These are phyloP conservation scores for Scaptomyza pallida DNA, from an alignment of 1,140 invertebrate genomes.

Conservation along the genomic window DNA sequence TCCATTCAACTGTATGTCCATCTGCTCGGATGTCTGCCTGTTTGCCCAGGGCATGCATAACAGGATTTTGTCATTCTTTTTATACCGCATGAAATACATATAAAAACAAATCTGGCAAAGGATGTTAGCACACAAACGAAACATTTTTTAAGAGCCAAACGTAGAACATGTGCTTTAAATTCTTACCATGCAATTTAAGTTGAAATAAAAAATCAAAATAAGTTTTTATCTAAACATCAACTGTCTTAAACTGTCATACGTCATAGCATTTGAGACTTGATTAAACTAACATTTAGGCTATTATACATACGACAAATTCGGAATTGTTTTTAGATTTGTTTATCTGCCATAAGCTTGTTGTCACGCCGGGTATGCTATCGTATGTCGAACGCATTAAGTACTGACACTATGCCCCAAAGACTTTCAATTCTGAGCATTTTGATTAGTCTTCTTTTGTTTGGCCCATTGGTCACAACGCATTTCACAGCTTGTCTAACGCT, in stretches of 20 bases:
- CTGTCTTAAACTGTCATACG: not conserved
- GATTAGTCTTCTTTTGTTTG: constrained; percentile 21
- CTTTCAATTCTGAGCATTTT: constrained; percentile 32
- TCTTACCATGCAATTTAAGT: not conserved
- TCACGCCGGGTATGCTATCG: constrained; percentile 10
- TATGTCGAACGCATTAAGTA: constrained; percentile 7
- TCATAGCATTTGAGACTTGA: not conserved
- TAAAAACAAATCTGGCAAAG: constrained; percentile 65
- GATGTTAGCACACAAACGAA: constrained; percentile 37
- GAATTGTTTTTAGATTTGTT: constrained; percentile 1
- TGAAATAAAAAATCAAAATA: not conserved
- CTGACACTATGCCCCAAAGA: constrained; percentile 1
- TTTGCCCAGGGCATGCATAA: constrained; percentile 64
- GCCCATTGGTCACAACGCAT: constrained; percentile 16
- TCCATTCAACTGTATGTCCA: constrained; percentile 10
- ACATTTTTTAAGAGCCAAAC: not conserved
- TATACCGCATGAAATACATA: constrained; percentile 42
- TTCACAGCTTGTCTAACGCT: constrained; percentile 50
- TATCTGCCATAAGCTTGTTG: constrained; percentile 26
- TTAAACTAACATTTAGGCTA: constrained; percentile 1
- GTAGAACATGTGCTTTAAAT: constrained; percentile 2
- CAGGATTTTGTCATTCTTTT: constrained; percentile 59
- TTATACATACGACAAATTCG: not conserved
- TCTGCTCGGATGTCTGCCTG: constrained; percentile 14
- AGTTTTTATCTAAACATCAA: not conserved